A percentile compares a stretch with the other conserved stretches of the same genome.
phyloP scores from a whole-genome alignment of 2,113 vertebrate species.

The Xenus cinereus region DNA sequence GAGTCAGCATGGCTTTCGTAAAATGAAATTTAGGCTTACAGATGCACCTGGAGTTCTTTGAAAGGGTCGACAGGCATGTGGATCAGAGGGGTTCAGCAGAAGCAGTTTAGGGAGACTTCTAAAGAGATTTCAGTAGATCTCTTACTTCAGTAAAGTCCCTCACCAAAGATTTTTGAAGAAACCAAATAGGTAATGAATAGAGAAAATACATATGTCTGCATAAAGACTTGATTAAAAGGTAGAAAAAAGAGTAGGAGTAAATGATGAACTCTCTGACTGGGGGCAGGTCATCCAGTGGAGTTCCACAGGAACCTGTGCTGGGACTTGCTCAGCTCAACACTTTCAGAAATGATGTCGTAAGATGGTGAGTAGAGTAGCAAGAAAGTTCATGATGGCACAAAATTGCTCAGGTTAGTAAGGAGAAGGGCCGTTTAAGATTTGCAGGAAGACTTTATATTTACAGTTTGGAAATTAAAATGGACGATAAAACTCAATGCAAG shows the following conservation, averaged over 20 bases:
- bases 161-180: not conserved
- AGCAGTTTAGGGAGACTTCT: not conserved
- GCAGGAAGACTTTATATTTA: not conserved
- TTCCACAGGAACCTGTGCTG: not conserved
- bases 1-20: not conserved
- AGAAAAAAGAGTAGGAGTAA: not conserved
- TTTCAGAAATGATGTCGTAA: not conserved
- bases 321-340: not conserved
- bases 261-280: not conserved
- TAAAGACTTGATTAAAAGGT: not conserved
- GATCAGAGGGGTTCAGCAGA: not conserved
- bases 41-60: not conserved
- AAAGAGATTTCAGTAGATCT: not conserved
- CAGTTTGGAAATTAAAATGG: not conserved
- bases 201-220: not conserved
- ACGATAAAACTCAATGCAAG: not conserved
- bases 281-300: not conserved
- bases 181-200: accelerated
- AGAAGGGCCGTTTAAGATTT: not conserved
- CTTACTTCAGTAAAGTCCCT: not conserved
- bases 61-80: not conserved
- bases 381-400: not conserved
- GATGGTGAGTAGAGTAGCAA: not conserved
- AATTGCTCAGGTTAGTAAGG: not conserved
- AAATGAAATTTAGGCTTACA: not conserved